Conservation (phyloP, 1,140 invertebrate species). For the Luehdorfia chinensis region DNA sequence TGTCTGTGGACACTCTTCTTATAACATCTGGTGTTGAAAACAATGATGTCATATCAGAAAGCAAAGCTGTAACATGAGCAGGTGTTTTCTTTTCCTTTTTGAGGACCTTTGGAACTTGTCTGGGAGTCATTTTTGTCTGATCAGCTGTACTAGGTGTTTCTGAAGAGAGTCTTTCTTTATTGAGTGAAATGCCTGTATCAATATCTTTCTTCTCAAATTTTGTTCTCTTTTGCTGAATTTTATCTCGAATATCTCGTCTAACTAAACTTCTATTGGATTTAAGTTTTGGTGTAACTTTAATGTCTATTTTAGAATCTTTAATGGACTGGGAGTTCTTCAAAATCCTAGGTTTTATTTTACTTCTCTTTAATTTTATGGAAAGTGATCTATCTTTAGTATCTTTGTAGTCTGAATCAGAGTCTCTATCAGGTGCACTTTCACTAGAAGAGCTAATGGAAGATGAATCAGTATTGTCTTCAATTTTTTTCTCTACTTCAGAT, state of each 20-base stretch:
- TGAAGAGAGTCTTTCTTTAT: constrained; percentile 28
- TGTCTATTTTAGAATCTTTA: constrained; percentile 39
- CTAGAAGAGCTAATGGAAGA: constrained; percentile 64
- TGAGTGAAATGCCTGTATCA: constrained; percentile 29
- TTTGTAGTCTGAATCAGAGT: constrained; percentile 74
- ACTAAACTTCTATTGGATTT: constrained; percentile 52
- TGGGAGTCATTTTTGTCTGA: constrained; percentile 48
- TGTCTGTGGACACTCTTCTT: constrained; percentile 79
- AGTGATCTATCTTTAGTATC: constrained; percentile 53
- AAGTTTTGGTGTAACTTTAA: constrained; percentile 42
- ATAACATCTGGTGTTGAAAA: constrained; percentile 89
- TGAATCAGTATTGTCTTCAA: constrained; percentile 54
- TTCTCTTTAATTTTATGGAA: constrained; percentile 42
- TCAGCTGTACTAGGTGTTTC: constrained; percentile 24
- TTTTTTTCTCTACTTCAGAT: constrained; percentile 27
- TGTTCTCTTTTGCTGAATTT: constrained; percentile 42
- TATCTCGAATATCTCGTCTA: constrained; percentile 58
- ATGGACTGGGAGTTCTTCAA: constrained; percentile 38
- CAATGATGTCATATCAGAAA: constrained; percentile 81
- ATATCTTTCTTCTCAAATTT: constrained; percentile 38
- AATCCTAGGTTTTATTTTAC: constrained; percentile 61
- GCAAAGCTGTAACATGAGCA: constrained; percentile 78
- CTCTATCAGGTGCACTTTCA: constrained; percentile 64
- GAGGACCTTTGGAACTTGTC: constrained; percentile 57
- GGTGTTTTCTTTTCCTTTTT: constrained; percentile 85